Base-by-base conservation (phyloP, 2,888 invertebrate genomes). In the Dromius quadrimaculatus region DNA sequence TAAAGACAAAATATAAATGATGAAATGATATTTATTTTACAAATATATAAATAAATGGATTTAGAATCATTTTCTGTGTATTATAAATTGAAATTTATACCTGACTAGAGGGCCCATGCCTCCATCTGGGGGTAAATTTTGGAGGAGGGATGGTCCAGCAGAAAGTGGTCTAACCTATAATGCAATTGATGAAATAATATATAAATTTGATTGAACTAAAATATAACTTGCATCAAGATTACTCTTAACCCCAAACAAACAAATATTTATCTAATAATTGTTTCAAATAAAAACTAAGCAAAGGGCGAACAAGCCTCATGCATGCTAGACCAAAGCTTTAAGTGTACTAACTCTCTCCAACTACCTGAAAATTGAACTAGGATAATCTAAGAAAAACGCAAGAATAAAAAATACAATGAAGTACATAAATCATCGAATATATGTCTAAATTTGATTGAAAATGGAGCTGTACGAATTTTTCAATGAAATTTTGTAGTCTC, bases 91-190 rank as follows among this genome's bases (percentile, higher is more conserved):
- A n/a, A n/a, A 1, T 50, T 20, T 36, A 17, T 81, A 87, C 87
- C 87, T 87, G 83, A 87, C 86, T 81, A 87, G 82, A 76, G 86
- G 85, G 76, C 85, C 85, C 79, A 84, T 81, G 76, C 79, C 80
- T 73, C 81, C 80, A 75, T 87, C 86, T 75, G 84, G 81, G 63
- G 86, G 81, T 73, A 85, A 82, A 76, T 82, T 82, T 76, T 86
- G 86, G 65, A 86, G 81, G 73, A 86, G 79, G 71, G 85, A 85
- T 62, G 86, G 85, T 75, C 87, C 86, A 73, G 86, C 84, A 54
- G 87, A 87, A 73, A 87, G 82, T 74, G 87, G 87, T 76, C 88
- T 85, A 77, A 86, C 81, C 87, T 87, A 77, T 68, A 81, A 78
- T 54, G 59, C 50, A 73, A 71, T 62, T 22, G 66, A 41, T 50